Evolutionary conservation across 1,140 invertebrate genomes (phyloP).

Genomic region (silkworm (Bombyx mori)): DNA sequence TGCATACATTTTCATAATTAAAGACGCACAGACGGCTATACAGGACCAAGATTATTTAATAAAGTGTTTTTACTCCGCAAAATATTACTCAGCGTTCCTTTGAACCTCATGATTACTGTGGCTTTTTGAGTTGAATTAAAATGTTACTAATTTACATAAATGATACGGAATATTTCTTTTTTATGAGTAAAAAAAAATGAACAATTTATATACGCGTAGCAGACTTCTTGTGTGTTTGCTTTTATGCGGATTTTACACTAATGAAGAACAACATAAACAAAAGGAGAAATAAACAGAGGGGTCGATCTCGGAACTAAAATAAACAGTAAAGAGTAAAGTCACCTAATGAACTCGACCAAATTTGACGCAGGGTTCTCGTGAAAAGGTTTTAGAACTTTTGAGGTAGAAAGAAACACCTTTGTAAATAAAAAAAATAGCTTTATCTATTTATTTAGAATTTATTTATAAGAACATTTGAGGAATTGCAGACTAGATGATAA

Average conservation of each 20-base stretch:
- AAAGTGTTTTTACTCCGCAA: no score
- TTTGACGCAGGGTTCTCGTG: slow-evolving; percentile 24
- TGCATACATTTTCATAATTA: slow-evolving; percentile 70
- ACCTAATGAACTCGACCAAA: slow-evolving; percentile 40
- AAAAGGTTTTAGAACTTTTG: no score
- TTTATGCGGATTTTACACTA: slow-evolving; percentile 15
- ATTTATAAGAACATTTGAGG: no score
- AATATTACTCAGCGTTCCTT: no score
- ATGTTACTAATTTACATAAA: neutral
- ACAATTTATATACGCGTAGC: no score
- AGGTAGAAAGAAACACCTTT: neutral
- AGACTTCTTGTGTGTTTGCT: neutral
- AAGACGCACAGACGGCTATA: slow-evolving; percentile 53
- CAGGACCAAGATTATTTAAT: no score
- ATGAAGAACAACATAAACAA: slow-evolving; percentile 23
- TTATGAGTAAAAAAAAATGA: neutral
- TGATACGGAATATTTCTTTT: slow-evolving; percentile 20
- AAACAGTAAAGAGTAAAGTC: slow-evolving; percentile 34
- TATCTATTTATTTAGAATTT: no score
- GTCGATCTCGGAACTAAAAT: slow-evolving; percentile 26
- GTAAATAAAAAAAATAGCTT: neutral
- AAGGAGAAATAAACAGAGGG: slow-evolving; percentile 19
- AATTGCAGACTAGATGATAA: no score
- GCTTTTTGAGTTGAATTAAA: no score
- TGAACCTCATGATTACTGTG: no score